These are phyloP conservation scores for Halcyon leucocephala DNA, from an alignment of 2,797 vertebrate genomes.

Conservation along the genomic window DNA sequence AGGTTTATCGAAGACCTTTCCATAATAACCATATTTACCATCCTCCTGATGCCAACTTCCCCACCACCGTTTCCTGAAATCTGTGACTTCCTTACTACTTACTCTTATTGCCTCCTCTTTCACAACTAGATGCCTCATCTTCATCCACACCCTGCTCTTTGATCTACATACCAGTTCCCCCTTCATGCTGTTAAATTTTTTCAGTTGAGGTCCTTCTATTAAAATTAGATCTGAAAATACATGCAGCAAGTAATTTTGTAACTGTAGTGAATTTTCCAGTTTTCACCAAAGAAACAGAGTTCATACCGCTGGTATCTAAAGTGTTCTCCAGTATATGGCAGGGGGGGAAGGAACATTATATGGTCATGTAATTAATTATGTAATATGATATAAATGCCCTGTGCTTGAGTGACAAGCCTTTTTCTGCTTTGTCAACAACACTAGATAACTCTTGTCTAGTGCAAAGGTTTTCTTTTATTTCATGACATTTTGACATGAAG, in stretches of 20 bases:
- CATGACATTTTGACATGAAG: background rate
- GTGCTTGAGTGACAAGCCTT: background rate
- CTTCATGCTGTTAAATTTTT: background rate
- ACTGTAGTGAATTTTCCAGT: background rate
- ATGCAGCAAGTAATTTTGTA: background rate
- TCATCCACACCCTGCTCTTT: background rate
- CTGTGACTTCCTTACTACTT: background rate
- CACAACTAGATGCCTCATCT: background rate
- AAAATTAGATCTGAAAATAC: background rate
- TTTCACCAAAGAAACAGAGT: background rate
- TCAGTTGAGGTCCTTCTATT: background rate
- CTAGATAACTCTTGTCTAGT: background rate
- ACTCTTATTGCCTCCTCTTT: background rate
- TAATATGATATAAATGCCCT: background rate
- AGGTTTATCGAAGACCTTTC: background rate
- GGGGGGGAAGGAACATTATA: background rate
- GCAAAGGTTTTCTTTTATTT: background rate
- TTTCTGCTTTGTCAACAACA: background rate
- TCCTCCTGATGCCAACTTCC: background rate
- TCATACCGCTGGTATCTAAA: background rate
- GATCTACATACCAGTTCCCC: background rate
- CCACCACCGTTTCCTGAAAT: background rate
- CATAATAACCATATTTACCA: background rate
- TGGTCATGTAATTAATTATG: accelerated
- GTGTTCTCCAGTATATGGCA: too few species aligned